phyloP scores from a whole-genome alignment of 2,113 vertebrate genomes.

The Oenanthe melanoleuca region DNA sequence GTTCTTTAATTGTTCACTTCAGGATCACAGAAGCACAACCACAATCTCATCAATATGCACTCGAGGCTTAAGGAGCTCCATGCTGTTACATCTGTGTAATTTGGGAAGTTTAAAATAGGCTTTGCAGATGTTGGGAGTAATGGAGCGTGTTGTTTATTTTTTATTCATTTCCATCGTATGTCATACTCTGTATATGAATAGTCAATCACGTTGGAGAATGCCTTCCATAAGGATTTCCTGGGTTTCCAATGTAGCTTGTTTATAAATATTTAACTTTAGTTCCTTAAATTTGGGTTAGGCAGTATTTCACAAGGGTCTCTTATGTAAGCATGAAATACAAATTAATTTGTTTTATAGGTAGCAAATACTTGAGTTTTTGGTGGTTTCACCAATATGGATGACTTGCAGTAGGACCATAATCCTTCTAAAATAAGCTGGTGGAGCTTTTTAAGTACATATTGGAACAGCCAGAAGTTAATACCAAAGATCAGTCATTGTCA shows the following conservation, averaged over 20 bases:
- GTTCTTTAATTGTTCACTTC: conserved; percentile 51
- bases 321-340: conserved; percentile 25
- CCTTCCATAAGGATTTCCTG: conserved; percentile 20
- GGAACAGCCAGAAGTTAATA: conserved; percentile 5
- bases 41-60: conserved; percentile 11
- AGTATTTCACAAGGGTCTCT: conserved; percentile 55
- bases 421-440: not conserved
- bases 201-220: conserved; percentile 2
- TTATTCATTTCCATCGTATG: conserved; percentile 1
- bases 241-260: conserved; percentile 60
- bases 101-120: conserved; percentile 58
- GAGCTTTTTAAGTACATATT: not conserved
- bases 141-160: conserved; percentile 54
- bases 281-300: conserved; percentile 51
- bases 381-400: not conserved
- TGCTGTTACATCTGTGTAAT: conserved; percentile 63
- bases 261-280: conserved; percentile 75
- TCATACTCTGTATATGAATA: not conserved
- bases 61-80: conserved; percentile 28
- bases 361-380: conserved; percentile 36
- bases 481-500: not conserved
- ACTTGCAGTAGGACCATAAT: conserved; percentile 5
- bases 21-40: conserved; percentile 29
- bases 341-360: conserved; percentile 43
- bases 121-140: conserved; percentile 63